Conservation (phyloP, 2,888 invertebrate genomes). For the Cataglyphis albicans region DNA sequence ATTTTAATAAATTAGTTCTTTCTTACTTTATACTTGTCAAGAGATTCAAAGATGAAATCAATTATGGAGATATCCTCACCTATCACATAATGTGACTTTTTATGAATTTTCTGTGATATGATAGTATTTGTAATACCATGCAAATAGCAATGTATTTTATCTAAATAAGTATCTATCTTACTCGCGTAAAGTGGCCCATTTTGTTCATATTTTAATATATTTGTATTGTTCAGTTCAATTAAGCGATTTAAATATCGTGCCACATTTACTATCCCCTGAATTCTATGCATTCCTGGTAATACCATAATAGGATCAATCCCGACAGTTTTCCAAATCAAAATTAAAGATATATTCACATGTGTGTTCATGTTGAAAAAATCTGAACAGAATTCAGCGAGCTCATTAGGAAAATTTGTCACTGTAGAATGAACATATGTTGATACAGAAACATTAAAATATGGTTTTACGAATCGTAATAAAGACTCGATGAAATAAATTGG, state of each 20-base stretch:
- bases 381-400: slow-evolving; percentile 74
- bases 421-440: slow-evolving; percentile 81
- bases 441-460: slow-evolving; percentile 70
- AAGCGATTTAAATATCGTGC: slow-evolving; percentile 83
- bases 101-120: slow-evolving; percentile 53
- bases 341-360: slow-evolving; percentile 70
- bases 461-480: slow-evolving; percentile 76
- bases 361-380: slow-evolving; percentile 60
- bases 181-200: slow-evolving; percentile 78
- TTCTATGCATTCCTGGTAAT: slow-evolving; percentile 69
- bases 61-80: slow-evolving; percentile 78
- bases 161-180: slow-evolving; percentile 80
- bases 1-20: slow-evolving; percentile 36
- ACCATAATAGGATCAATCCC: slow-evolving; percentile 79
- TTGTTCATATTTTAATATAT: slow-evolving; percentile 81
- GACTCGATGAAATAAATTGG: slow-evolving; percentile 81
- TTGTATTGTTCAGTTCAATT: slow-evolving; percentile 76
- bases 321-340: slow-evolving; percentile 82
- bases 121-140: slow-evolving; percentile 63
- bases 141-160: slow-evolving; percentile 75
- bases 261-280: slow-evolving; percentile 83
- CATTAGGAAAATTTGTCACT: slow-evolving; percentile 61
- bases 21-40: slow-evolving; percentile 31
- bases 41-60: slow-evolving; percentile 77
- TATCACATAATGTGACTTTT: slow-evolving; percentile 74